These are phyloP conservation scores for Hylyphantes graminicola DNA, from an alignment of 1,140 invertebrate genomes.

Conservation along the genomic window DNA sequence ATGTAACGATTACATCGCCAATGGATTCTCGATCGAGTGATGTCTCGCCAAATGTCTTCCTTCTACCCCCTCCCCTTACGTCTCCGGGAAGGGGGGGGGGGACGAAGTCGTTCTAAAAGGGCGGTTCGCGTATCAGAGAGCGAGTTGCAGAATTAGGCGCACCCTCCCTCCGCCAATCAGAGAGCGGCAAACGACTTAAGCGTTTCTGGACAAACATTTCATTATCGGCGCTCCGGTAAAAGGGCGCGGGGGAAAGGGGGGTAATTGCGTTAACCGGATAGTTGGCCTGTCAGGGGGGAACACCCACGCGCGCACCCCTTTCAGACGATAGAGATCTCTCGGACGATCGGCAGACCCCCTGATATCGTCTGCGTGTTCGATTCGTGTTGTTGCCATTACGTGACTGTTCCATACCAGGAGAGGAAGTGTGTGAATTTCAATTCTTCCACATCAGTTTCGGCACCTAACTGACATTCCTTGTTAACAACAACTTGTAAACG, in stretches of 20 bases:
- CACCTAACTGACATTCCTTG: too few species aligned
- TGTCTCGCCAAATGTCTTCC: conserved; percentile 4
- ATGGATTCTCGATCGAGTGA: background rate
- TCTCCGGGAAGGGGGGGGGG: background rate
- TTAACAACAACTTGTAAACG: too few species aligned
- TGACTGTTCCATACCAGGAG: background rate
- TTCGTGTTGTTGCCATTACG: background rate
- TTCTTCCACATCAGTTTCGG: too few species aligned
- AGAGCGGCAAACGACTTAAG: conserved; percentile 57
- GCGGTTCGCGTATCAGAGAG: conserved; percentile 59
- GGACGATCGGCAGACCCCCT: background rate
- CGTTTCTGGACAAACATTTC: conserved; percentile 61
- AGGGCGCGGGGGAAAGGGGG: conserved; percentile 26
- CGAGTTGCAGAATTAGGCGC: conserved; percentile 59
- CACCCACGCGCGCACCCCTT: conserved; percentile 9
- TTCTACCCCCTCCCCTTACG: background rate
- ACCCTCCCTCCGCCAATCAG: conserved; percentile 53
- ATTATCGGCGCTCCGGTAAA: conserved; percentile 49
- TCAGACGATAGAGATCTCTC: conserved; percentile 18
- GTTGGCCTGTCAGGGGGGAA: conserved; percentile 43
- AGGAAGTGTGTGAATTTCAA: background rate
- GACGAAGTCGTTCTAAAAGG: background rate
- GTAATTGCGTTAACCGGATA: conserved; percentile 61
- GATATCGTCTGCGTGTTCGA: background rate
- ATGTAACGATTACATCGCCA: background rate